Base-by-base conservation (phyloP, 1,140 invertebrate species). In the Drosophila elegans region DNA sequence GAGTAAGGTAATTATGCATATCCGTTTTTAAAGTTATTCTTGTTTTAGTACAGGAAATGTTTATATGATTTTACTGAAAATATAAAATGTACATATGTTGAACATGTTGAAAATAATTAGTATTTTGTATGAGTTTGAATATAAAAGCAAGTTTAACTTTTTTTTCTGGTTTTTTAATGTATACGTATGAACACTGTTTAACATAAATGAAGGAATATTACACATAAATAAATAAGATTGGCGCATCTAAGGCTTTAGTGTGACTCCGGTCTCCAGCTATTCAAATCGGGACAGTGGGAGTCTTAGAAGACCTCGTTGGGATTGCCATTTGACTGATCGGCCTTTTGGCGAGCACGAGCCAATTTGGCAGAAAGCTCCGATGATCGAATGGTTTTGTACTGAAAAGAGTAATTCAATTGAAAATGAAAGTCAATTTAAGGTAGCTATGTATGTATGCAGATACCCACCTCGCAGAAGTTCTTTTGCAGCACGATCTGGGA, bases 401-500 rank as follows among this genome's bases (percentile, higher is more conserved):
- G 57, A 48, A 89, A 73, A n/a, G 25, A 16, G 13, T 38, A n/a
- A 25, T 32, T 21, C 1, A 38, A 66, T 51, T 51, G 11, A 6
- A 9, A 11, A 11, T 60, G 10, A 4, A 13, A 10, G 27, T 16
- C 0, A 13, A 16, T 34, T 51, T 10, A 12, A 12, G 32, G 9
- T 11, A 6, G 5, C 5, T 12, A 2, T 25, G 9, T 13, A 12
- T 46, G 29, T 32, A 32, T 32, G 7, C 1, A 4, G 21, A 0
- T 0, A 93, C 93, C 94, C 94, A 97, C 97, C 93, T 96, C 96
- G 74, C 95, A 95, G 39, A 95, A 94, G 84, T 95, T 96, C 78
- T 96, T 94, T 83, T 97, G 96, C 54, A 97, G 93, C 2, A 95
- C 95, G 25, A 98, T 93, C 88, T 97, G 96, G 42, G 95, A 96